Base-by-base conservation (phyloP, 2,797 vertebrate genomes). In the Falco columbarius region DNA sequence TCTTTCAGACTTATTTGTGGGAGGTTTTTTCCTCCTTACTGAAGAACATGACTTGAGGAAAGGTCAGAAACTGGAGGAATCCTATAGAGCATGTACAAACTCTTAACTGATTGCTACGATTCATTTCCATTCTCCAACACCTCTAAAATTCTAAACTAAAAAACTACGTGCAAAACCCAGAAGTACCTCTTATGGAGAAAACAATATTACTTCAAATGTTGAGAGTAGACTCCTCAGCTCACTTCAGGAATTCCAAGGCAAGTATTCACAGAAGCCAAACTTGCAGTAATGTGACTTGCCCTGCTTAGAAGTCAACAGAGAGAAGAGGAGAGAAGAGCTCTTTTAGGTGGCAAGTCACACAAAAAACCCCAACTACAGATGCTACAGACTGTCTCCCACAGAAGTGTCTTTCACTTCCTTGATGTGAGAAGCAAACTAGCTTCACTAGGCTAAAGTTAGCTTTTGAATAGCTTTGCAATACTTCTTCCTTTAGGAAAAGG, bases 321-420 rank as follows among this genome's bases (percentile, higher is more conserved):
- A 89, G 36, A 70, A 4, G 1, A 51, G 47, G 29, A 81, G 54
- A 58, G 8, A 26, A 67, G 46, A 86, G 46, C 20, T 94, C 80
- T 84, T 75, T 47, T 32, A 75, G 59, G 81, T 73, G 44, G 42
- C 73, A 93, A 95, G 71, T 76, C 77, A 92, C 62, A 86, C 34
- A 18, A 44, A 44, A 17, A 72, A 77, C 86, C 14, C 30, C 12
- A 73, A 27, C 81, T 85, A 36, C 83, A 84, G 77, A 81, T 75
- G 90, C 90, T 86, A 76, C 76, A 70, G 63, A 67, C 81, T 85
- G 76, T 84, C 86, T 94, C 77, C 68, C 1, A 5, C 74, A 84
- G 47, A 89, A 93, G 30, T 2, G 81, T 92, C 92, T 95, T 96
- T 90, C 92, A 70, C 90, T 79, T 93, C 89, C 86, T 81, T 15